Conservation (phyloP, 1,140 invertebrate genomes). For the Sitobion miscanthi region DNA sequence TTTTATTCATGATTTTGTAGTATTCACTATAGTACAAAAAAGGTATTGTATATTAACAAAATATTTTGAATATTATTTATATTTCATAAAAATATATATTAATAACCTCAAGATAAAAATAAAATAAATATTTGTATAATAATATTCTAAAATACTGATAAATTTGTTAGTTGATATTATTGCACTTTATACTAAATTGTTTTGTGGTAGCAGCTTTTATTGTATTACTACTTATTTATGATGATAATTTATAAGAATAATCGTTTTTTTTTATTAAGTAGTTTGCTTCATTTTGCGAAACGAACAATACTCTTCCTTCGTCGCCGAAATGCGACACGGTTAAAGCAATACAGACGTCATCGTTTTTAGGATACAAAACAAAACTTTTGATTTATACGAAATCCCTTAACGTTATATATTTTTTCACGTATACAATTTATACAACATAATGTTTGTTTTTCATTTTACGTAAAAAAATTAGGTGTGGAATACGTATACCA, state of each 20-base stretch:
- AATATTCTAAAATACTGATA: background rate
- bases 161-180: background rate
- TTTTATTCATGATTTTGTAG: background rate
- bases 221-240: background rate
- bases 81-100: background rate
- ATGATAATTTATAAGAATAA: background rate
- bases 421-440: background rate
- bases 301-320: background rate
- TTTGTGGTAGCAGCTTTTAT: background rate
- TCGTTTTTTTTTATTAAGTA: background rate
- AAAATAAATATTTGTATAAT: background rate
- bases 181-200: background rate
- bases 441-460: background rate
- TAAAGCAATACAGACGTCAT: background rate
- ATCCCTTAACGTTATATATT: background rate
- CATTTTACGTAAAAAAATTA: background rate
- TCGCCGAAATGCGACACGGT: background rate
- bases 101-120: background rate
- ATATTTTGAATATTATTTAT: background rate
- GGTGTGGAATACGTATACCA: background rate
- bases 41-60: background rate
- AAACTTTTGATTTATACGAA: slow-evolving; percentile 4
- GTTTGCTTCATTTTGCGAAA: background rate
- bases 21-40: background rate
- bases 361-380: slow-evolving; percentile 7